These are phyloP conservation scores for Sterrhoptilus dennistouni DNA, from an alignment of 2,113 vertebrate species.

Conservation along the genomic window DNA sequence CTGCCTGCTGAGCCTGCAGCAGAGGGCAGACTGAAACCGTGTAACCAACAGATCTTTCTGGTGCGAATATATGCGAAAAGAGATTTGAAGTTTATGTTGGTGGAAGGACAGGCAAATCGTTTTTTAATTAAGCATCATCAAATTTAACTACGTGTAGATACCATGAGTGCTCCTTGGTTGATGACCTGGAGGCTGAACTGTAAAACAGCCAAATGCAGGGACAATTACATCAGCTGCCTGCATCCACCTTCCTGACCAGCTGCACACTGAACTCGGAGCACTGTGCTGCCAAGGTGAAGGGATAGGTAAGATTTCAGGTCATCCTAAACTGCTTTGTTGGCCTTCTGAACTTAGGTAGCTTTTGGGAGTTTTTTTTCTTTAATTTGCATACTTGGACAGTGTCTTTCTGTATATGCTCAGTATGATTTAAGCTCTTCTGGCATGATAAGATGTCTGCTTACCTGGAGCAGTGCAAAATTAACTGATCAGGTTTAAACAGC, in stretches of 20 bases:
- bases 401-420: background rate
- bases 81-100: background rate
- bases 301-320: background rate
- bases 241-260: background rate
- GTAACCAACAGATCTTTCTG: background rate
- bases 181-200: background rate
- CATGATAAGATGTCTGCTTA: background rate
- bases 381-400: no score
- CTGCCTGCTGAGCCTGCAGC: background rate
- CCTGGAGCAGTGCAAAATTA: background rate
- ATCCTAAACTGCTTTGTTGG: background rate
- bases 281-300: background rate
- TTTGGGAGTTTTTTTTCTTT: background rate
- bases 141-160: background rate
- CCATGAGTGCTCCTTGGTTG: background rate
- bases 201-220: background rate
- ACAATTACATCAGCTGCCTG: rapidly evolving
- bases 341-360: background rate
- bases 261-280: rapidly evolving
- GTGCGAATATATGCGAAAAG: rapidly evolving
- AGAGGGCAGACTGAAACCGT: slow-evolving; percentile 17
- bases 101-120: background rate
- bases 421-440: background rate
- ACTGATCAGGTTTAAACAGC: background rate
- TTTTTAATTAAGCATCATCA: background rate